Base-by-base conservation (phyloP, 2,797 vertebrate genomes). In the Sebastes cheni region DNA sequence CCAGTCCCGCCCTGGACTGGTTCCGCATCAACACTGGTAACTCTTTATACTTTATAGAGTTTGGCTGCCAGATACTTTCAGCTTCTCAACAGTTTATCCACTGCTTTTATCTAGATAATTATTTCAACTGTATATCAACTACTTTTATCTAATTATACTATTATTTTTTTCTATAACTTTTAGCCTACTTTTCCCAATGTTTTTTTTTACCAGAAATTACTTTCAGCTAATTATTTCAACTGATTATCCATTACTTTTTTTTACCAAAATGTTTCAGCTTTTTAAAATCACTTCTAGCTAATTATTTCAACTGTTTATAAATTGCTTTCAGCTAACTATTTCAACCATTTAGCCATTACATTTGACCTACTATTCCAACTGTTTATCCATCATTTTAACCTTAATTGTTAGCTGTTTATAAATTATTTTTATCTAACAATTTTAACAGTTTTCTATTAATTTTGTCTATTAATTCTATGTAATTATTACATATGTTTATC, bases 1-100 rank as follows among this genome's bases (percentile, higher is more conserved):
- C 66, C 27, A 95, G 90, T 82, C 87, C 88, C 2, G 22, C 87
- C 3, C 55, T 75, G 8, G 66, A 82, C 59, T 95, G 89, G 89
- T 12, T 83, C 4, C 9, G 32, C 9, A 4, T 95, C 42, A 75
- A 18, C 13, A 86, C 95, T 89, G 95, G 96, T 96, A 87, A 90
- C 73, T 30, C 32, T 18, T 14, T 16, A 36, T 12, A 16, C n/a
- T 34, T 27, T 22, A 8, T 3, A 29, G 6, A 42, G 61, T 58
- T 46, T 60, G 23, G 23, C 20, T 27, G 25, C 23, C 6, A 11
- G 11, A 16, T 42, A 18, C 20, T 70, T 16, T 69, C 4, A 13
- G 13, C 14, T 56, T 46, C 20, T 16, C 6, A 34, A 5, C 50
- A 46, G 36, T 25, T 58, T 25, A 36, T 27, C 29, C 6, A 32